phyloP scores from a whole-genome alignment of 2,888 invertebrate species.

The Temnothorax ravouxi region DNA sequence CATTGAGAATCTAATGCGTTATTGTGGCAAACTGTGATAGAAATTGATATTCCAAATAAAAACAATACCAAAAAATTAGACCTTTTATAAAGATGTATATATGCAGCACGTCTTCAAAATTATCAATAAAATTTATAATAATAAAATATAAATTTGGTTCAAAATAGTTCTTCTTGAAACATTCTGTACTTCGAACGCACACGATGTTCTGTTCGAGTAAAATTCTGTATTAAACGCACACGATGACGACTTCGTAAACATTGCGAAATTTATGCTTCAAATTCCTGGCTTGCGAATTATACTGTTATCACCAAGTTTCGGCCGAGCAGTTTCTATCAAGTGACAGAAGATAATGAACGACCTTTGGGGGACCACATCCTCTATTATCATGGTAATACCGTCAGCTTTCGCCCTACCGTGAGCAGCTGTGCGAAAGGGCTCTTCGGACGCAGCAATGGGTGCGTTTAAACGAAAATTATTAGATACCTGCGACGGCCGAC shows the following conservation, averaged over 20 bases:
- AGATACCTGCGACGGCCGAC: slow-evolving; percentile 68
- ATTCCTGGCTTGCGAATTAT: slow-evolving; percentile 6
- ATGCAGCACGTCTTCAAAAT: background rate
- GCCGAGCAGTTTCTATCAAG: slow-evolving; percentile 28
- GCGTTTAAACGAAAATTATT: slow-evolving; percentile 76
- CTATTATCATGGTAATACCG: slow-evolving; percentile 77
- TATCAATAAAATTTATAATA: no score
- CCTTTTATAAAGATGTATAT: background rate
- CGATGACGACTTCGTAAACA: background rate
- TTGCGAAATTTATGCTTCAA: background rate
- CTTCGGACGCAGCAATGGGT: slow-evolving; percentile 34
- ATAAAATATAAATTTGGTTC: background rate
- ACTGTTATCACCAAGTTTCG: slow-evolving; percentile 14
- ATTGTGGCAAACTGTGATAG: background rate
- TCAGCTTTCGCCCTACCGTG: slow-evolving; percentile 59
- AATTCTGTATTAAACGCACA: slow-evolving; percentile 4
- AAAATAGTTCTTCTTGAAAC: background rate
- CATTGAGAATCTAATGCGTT: slow-evolving; percentile 15
- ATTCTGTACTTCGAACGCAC: background rate
- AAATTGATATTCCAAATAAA: background rate
- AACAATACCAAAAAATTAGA: background rate
- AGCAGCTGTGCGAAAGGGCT: slow-evolving; percentile 70
- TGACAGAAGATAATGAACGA: slow-evolving; percentile 70
- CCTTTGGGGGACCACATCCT: slow-evolving; percentile 69
- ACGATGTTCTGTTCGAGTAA: background rate